Evolutionary conservation across 1,140 invertebrate genomes (phyloP).

Genomic region (Drosophila pandora): DNA sequence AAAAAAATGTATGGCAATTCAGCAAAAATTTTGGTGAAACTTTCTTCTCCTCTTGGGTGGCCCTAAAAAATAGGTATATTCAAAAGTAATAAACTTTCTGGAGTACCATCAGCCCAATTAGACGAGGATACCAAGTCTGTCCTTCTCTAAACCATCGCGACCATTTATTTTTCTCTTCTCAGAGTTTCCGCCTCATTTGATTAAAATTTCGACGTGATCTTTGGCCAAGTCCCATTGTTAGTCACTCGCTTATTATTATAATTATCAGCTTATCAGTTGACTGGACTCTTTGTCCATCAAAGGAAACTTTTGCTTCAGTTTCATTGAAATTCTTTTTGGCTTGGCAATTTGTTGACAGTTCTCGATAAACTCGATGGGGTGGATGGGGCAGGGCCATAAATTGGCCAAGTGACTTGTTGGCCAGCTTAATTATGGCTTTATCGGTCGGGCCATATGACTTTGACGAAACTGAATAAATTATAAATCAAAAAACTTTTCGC

Average conservation of each 20-base stretch:
- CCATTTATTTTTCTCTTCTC: background rate
- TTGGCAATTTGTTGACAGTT: slow-evolving; percentile 43
- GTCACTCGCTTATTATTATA: slow-evolving; percentile 41
- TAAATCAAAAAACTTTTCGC: slow-evolving; percentile 30
- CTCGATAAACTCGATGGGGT: slow-evolving; percentile 19
- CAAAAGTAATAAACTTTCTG: slow-evolving; percentile 34
- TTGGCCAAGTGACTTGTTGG: slow-evolving; percentile 42
- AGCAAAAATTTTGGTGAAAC: slow-evolving; percentile 19
- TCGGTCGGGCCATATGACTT: slow-evolving; percentile 39
- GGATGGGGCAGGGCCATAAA: slow-evolving; percentile 37
- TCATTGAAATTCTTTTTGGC: slow-evolving; percentile 27
- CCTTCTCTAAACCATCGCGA: background rate
- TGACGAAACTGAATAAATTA: slow-evolving; percentile 34
- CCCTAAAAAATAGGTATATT: slow-evolving; percentile 21
- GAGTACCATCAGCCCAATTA: slow-evolving; percentile 28
- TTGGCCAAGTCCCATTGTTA: slow-evolving; percentile 16
- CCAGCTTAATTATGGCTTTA: slow-evolving; percentile 28
- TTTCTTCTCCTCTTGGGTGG: slow-evolving; percentile 12
- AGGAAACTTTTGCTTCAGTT: slow-evolving; percentile 15
- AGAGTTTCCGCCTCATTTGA: slow-evolving; percentile 14
- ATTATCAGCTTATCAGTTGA: slow-evolving; percentile 40
- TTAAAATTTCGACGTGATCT: slow-evolving; percentile 26
- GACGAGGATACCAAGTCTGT: background rate
- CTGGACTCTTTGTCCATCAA: slow-evolving; percentile 8
- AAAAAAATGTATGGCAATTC: slow-evolving; percentile 17